These are phyloP conservation scores for Prinia subflava DNA, from an alignment of 2,113 vertebrate genomes.

Conservation along the genomic window DNA sequence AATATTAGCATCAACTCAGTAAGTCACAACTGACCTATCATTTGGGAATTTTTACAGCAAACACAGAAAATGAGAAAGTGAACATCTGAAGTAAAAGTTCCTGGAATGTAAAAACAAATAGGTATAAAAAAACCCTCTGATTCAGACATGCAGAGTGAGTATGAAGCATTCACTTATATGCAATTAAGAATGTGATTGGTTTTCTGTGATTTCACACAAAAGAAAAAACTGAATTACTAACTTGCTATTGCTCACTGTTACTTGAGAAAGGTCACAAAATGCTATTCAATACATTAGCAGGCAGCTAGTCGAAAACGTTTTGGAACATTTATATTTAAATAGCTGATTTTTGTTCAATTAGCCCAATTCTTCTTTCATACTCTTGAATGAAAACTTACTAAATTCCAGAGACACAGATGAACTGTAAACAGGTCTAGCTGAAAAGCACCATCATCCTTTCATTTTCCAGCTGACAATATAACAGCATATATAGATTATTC, in stretches of 20 bases:
- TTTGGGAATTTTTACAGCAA: neutral
- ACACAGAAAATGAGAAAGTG: neutral
- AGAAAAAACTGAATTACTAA: neutral
- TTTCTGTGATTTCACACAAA: neutral
- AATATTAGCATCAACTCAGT: neutral
- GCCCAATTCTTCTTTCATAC: neutral
- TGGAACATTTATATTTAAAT: neutral
- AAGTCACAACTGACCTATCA: neutral
- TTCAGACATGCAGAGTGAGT: neutral
- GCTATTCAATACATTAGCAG: neutral
- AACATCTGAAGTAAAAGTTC: neutral
- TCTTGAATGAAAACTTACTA: neutral
- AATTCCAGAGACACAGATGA: neutral
- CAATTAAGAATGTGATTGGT: neutral
- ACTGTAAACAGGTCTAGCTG: neutral
- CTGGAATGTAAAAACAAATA: neutral
- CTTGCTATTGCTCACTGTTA: neutral
- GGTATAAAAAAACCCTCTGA: neutral
- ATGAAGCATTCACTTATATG: neutral
- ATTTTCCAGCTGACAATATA: neutral
- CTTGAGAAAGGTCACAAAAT: neutral
- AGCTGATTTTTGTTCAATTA: neutral
- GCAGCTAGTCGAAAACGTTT: neutral
- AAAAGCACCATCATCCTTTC: neutral
- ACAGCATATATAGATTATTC: neutral